Base-by-base conservation (phyloP, 2,113 vertebrate species). In the Hirundichthys speculiger region DNA sequence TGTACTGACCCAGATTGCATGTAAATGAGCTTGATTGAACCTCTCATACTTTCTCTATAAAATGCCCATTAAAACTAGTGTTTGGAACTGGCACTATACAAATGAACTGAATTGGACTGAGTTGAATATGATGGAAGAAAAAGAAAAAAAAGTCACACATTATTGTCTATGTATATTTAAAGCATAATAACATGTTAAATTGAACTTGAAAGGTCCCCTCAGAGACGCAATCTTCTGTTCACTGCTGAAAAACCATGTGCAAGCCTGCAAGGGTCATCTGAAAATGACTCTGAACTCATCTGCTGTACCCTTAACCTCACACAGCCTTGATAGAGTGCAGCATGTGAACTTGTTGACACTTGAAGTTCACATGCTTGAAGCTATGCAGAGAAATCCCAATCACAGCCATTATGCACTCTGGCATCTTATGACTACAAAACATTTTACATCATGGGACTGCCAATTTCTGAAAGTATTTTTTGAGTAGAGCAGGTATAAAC, bases 251-350 rank as follows among this genome's bases (percentile, higher is more conserved):
- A 41, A 65, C 30, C 22, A 45, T 47, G 18, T 60, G 21, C 46
- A 61, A 40, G 64, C 21, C 51, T 52, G 34, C 22, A 5, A 25
- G 58, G 46, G 71, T 83, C 65, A 27, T 67, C 56, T 79, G 62
- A 72, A 76, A 75, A 69, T 24, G n/a, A 76, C 67, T 79, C 53
- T 73, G 69, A 83, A 82, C 60, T 78, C 4, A 24, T 65, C 71
- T 53, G 51, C 67, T 75, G 79, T 72, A 78, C 82, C 82, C 54
- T 70, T 73, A 64, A 86, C 89, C 86, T 83, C 24, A 0, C 52
- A 10, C 24, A 79, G 68, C 34, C 66, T 80, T 84, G 79, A 88
- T 84, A 57, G 67, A 85, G 84, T 74, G 85, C 69, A 64, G 71
- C 56, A 54, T 50, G 55, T 11, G 21, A 73, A 86, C 75, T 64